phyloP scores from a whole-genome alignment of 2,888 invertebrate species.

The Glyphotaelius pellucidus region DNA sequence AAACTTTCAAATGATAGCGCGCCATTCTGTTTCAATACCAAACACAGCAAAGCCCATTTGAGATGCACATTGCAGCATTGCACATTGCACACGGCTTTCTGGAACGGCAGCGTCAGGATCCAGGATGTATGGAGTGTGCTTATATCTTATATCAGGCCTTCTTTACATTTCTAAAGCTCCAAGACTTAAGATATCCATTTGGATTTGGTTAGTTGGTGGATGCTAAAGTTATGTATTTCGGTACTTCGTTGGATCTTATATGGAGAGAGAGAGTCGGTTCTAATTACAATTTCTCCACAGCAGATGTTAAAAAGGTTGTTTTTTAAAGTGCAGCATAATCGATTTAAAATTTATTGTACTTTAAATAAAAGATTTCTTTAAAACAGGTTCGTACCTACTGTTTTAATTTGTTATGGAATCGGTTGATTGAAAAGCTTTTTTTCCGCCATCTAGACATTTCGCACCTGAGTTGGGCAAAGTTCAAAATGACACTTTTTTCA shows the following conservation, averaged over 20 bases:
- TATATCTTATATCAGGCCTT: conserved; percentile 17
- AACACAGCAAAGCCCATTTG: not conserved
- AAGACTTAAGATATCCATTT: not conserved
- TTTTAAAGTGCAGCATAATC: no score
- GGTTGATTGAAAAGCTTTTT: no score
- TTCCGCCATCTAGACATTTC: no score
- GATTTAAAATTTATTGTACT: no score
- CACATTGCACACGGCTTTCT: not conserved
- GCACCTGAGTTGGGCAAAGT: no score
- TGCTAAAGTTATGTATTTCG: not conserved
- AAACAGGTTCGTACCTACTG: no score
- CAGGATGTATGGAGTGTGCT: not conserved
- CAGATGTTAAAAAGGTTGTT: not conserved
- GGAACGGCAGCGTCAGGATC: not conserved
- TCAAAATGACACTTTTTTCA: no score
- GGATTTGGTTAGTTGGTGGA: not conserved
- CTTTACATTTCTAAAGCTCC: conserved; percentile 9
- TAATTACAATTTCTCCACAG: not conserved
- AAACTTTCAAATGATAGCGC: conserved; percentile 20
- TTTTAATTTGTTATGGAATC: no score
- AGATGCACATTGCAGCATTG: not conserved
- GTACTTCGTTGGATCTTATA: not conserved
- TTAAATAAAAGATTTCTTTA: no score
- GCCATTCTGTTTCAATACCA: conserved; percentile 30
- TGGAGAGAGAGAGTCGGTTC: not conserved